phyloP scores from a whole-genome alignment of 1,140 invertebrate species.

The Rhopalosiphum padi region DNA sequence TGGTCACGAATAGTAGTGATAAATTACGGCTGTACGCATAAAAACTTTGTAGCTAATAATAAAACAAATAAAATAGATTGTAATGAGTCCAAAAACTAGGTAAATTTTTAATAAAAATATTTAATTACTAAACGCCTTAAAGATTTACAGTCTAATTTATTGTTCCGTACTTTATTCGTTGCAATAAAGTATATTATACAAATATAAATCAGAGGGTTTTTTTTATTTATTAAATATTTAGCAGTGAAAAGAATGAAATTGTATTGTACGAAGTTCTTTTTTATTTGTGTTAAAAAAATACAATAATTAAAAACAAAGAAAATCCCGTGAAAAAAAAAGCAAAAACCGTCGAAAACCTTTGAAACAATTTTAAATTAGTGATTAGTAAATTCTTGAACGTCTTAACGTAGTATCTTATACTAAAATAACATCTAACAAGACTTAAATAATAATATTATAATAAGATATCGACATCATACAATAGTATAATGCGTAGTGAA shows the following conservation, averaged over 20 bases:
- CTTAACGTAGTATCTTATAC: too few species aligned
- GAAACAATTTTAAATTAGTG: not conserved
- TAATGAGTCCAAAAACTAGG: not conserved
- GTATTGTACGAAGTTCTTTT: not conserved
- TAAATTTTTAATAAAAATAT: conserved; percentile 1
- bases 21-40: not conserved
- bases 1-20: not conserved
- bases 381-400: not conserved
- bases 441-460: not conserved
- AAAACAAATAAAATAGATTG: not conserved
- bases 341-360: not conserved
- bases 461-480: not conserved
- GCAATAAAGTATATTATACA: not conserved
- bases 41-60: not conserved
- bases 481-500: not conserved
- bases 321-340: not conserved
- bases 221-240: conserved; percentile 3
- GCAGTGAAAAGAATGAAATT: not conserved
- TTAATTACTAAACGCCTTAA: not conserved
- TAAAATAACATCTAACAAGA: not conserved
- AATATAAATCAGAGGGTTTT: not conserved
- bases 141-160: not conserved
- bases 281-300: not conserved
- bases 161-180: not conserved
- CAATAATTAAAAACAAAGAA: not conserved